Percentiles rank a stretch among this genome's conserved stretches.
phyloP scores from a whole-genome alignment of 2,113 vertebrate genomes.

The Zingel zingel region DNA sequence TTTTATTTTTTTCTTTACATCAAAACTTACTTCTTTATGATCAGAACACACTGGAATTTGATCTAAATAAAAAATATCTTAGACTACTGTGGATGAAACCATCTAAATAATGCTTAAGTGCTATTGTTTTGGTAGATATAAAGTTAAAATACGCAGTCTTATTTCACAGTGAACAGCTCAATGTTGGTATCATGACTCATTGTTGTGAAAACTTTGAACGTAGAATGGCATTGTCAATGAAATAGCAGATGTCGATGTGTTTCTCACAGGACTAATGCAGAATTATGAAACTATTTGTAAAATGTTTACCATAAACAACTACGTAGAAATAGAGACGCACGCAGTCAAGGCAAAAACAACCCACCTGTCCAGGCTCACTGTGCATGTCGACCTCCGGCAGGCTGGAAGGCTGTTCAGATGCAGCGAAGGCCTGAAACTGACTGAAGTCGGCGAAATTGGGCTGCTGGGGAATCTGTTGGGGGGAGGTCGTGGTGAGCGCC shows the following conservation, averaged over 20 bases:
- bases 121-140: neutral
- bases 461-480: constrained; percentile 98
- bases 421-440: constrained; percentile 95
- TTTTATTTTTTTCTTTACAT: no score
- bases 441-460: constrained; percentile 99
- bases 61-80: no score
- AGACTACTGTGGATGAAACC: no score
- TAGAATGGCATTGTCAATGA: neutral
- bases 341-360: constrained; percentile 8
- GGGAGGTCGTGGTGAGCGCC: constrained; percentile 92
- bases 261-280: no score
- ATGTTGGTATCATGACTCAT: neutral
- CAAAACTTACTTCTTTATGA: no score
- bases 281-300: no score
- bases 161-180: neutral
- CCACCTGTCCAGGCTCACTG: constrained; percentile 88
- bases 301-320: neutral
- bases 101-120: no score
- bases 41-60: no score
- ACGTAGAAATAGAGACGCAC: neutral
- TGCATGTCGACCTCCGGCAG: constrained; percentile 89
- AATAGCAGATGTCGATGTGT: neutral
- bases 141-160: neutral
- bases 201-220: neutral
- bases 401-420: constrained; percentile 90